These are phyloP conservation scores for Lophotis ruficrista DNA, from an alignment of 2,113 vertebrate species.

Conservation along the genomic window DNA sequence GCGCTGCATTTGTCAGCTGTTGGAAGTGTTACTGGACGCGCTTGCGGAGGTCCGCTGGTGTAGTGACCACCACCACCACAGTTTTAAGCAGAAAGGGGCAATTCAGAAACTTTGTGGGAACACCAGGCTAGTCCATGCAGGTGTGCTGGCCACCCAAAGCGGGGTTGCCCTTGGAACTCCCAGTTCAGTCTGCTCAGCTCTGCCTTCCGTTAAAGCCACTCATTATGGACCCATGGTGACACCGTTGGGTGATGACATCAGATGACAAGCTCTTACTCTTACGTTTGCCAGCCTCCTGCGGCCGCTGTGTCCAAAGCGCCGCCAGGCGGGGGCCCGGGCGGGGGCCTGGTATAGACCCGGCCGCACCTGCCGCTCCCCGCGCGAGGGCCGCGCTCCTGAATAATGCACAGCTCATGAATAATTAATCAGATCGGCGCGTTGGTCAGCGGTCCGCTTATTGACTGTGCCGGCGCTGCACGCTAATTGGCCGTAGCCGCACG, in stretches of 20 bases:
- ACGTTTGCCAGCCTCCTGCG: too few relatives aligned
- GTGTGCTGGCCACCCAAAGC: accelerated
- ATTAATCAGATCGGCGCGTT: accelerated
- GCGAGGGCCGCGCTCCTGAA: not conserved
- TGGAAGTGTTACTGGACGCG: accelerated
- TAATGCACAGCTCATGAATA: not conserved
- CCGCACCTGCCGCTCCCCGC: too few relatives aligned
- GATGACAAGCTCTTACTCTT: too few relatives aligned
- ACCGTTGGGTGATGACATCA: accelerated
- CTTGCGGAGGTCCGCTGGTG: accelerated
- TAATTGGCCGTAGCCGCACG: not conserved
- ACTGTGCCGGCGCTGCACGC: accelerated
- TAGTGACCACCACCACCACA: accelerated
- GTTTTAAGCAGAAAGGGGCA: accelerated
- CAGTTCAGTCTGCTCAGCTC: accelerated
- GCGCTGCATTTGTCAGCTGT: accelerated
- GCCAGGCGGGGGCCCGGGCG: too few relatives aligned
- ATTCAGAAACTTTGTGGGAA: accelerated
- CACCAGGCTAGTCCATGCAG: accelerated
- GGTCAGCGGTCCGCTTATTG: accelerated
- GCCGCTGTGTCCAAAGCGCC: not conserved
- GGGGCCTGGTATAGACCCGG: too few relatives aligned
- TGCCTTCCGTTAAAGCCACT: accelerated
- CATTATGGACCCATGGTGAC: accelerated
- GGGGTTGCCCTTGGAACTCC: too few relatives aligned